These are phyloP conservation scores for Ovis canadensis DNA, from an alignment of 2,113 vertebrate genomes.

Conservation along the genomic window DNA sequence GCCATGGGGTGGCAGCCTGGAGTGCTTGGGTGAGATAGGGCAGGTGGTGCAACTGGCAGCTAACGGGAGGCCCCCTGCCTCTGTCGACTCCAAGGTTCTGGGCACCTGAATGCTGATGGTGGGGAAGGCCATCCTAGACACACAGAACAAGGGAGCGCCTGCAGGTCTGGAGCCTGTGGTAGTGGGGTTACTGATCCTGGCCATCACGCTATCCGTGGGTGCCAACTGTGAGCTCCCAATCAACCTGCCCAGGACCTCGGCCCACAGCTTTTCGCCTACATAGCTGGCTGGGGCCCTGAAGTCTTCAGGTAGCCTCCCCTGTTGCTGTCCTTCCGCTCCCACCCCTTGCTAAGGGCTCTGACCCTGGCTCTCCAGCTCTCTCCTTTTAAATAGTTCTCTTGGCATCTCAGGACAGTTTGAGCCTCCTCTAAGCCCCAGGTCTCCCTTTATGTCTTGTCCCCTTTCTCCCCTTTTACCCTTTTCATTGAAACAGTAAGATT, in stretches of 20 bases:
- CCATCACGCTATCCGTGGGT: slow-evolving; percentile 87
- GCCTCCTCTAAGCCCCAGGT: neutral
- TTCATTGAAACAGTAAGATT: neutral
- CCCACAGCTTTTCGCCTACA: slow-evolving; percentile 86
- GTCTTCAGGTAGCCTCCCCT: slow-evolving; percentile 91
- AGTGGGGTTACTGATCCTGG: slow-evolving; percentile 88
- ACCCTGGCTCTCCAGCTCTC: neutral
- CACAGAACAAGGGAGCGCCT: slow-evolving; percentile 86
- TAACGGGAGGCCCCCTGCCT: neutral
- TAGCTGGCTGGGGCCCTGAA: slow-evolving; percentile 89
- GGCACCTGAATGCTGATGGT: slow-evolving; percentile 87
- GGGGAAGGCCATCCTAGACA: slow-evolving; percentile 89
- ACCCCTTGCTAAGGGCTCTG: neutral
- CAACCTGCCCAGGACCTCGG: slow-evolving; percentile 89
- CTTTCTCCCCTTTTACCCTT: neutral
- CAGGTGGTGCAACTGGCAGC: neutral
- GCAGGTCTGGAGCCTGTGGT: slow-evolving; percentile 91
- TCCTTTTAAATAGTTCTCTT: neutral
- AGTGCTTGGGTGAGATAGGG: neutral
- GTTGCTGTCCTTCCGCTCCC: slow-evolving; percentile 7
- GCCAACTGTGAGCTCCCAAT: slow-evolving; percentile 92
- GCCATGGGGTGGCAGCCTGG: neutral
- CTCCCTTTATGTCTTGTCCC: neutral
- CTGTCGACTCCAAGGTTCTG: slow-evolving; percentile 13
- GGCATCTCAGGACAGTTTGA: neutral